Evolutionary conservation across 2,797 vertebrate genomes (phyloP).

Genomic region (Malacoraja senta): DNA sequence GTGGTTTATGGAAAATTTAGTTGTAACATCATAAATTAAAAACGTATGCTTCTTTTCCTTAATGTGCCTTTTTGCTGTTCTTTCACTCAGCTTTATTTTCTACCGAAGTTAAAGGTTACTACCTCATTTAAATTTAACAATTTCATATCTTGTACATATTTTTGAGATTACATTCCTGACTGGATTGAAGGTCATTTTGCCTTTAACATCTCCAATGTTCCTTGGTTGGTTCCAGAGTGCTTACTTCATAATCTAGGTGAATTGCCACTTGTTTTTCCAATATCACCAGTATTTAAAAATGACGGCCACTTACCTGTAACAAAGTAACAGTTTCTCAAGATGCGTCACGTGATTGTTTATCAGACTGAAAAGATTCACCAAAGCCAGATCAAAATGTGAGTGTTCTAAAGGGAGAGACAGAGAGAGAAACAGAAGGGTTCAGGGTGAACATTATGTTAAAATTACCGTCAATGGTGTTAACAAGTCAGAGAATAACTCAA

Average conservation of each 20-base stretch:
- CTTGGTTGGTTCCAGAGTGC: background rate
- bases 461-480: background rate
- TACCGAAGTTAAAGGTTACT: background rate
- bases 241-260: background rate
- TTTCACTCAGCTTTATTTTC: background rate
- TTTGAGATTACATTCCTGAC: background rate
- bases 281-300: background rate
- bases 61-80: background rate
- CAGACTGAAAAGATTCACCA: background rate
- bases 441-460: background rate
- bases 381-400: background rate
- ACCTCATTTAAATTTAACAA: background rate
- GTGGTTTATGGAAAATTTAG: background rate
- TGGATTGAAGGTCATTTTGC: background rate
- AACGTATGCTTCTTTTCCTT: slow-evolving; percentile 9
- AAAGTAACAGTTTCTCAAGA: background rate
- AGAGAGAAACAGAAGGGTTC: background rate
- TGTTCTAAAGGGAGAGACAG: background rate
- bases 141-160: background rate
- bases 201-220: background rate
- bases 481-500: background rate
- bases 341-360: background rate
- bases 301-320: background rate
- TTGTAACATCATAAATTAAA: background rate
- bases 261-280: background rate